These are phyloP conservation scores for Seriola aureovittata DNA, from an alignment of 2,113 vertebrate species.

Conservation along the genomic window DNA sequence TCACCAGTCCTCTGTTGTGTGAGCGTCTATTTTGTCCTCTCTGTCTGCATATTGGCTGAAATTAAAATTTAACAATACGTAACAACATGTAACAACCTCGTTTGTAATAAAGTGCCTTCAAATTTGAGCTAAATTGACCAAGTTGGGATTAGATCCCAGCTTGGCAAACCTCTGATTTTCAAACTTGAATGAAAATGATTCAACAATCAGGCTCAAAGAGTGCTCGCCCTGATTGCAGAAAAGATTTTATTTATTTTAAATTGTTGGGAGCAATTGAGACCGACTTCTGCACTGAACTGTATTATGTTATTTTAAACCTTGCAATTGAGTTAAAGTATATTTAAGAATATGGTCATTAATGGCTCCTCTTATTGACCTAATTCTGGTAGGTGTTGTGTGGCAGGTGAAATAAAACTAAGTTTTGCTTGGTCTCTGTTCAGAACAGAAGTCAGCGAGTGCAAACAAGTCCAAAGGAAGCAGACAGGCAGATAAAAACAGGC, in stretches of 20 bases:
- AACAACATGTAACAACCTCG: conserved; percentile 19
- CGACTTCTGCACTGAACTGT: conserved; percentile 1
- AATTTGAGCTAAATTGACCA: conserved; percentile 32
- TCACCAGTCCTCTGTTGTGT: not conserved
- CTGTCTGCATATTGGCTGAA: not conserved
- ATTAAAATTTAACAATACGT: conserved; percentile 29
- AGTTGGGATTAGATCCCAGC: conserved; percentile 12
- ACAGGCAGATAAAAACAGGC: not conserved
- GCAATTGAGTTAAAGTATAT: not conserved
- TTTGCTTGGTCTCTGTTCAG: conserved; percentile 4
- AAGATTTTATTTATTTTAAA: conserved; percentile 14
- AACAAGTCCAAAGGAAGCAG: not conserved
- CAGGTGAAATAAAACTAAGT: not conserved
- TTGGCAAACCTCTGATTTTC: conserved; percentile 18
- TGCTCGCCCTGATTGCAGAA: conserved; percentile 4
- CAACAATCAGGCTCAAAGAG: conserved; percentile 2
- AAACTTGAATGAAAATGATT: conserved; percentile 32
- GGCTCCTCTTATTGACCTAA: not conserved
- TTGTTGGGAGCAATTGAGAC: conserved; percentile 1
- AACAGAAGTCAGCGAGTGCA: not conserved
- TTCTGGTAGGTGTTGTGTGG: not conserved
- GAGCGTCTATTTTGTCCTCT: not conserved
- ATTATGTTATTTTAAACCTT: conserved; percentile 7
- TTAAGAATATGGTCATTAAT: not conserved
- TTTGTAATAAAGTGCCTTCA: conserved; percentile 44